Percentiles rank a stretch among this genome's conserved stretches.
These are phyloP conservation scores for Plemyria rubiginata DNA, from an alignment of 2,888 invertebrate genomes.

Conservation along the genomic window DNA sequence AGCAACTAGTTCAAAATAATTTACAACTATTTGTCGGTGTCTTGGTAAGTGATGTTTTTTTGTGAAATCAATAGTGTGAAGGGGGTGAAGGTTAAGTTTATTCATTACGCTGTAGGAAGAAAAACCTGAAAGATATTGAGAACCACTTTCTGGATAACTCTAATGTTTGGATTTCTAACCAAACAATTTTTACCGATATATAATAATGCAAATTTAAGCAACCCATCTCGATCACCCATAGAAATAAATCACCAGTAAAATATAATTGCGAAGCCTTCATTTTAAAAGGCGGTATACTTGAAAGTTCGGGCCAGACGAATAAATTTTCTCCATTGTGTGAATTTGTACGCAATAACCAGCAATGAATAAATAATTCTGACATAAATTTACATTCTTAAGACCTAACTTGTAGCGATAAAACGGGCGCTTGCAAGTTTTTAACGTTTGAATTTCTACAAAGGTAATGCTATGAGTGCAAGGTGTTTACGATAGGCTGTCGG, in stretches of 20 bases:
- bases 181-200: constrained; percentile 19
- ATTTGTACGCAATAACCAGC: constrained; percentile 66
- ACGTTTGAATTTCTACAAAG: constrained; percentile 37
- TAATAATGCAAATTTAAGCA: constrained; percentile 32
- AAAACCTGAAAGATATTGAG: too few species aligned
- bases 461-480: constrained; percentile 18
- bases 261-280: constrained; percentile 54
- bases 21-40: too few species aligned
- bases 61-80: too few species aligned
- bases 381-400: constrained; percentile 61
- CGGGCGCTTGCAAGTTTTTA: constrained; percentile 35
- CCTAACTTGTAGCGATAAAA: constrained; percentile 56
- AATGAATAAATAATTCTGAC: constrained; percentile 69
- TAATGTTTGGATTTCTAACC: background rate
- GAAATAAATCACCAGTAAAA: constrained; percentile 45
- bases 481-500: constrained; percentile 25
- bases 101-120: too few species aligned
- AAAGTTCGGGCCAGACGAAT: constrained; percentile 61
- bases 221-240: constrained; percentile 33
- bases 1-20: too few species aligned
- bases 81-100: too few species aligned
- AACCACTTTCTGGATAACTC: too few species aligned
- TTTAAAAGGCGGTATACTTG: constrained; percentile 49
- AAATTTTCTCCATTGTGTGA: constrained; percentile 67
- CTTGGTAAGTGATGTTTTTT: too few species aligned